Evolutionary conservation across 2,888 invertebrate genomes (phyloP), one percentile per base, ranked within the genome.

Genomic region (Eustalomyia histrio): DNA sequence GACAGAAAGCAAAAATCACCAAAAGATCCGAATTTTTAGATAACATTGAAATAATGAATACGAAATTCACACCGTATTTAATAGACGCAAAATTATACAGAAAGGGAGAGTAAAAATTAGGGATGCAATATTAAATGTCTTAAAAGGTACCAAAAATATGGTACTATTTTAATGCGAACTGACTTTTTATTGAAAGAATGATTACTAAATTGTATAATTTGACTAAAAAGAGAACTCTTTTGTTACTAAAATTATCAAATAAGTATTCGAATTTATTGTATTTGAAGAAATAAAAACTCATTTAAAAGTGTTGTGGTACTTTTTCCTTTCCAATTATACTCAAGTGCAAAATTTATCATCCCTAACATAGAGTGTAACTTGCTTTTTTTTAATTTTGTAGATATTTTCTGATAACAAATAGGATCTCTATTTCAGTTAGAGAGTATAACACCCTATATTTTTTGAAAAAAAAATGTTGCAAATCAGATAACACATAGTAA

Each of bases 1-100:
- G 86, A 83, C 87, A 84, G 78, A 84, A 83, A 84, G 83, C 79
- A 84, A 80, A 83, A 83, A 82, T 47, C 73, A 84, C 52, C 80
- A 61, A 76, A 53, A 71, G 64, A 80, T 80, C 82, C 81, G 79
- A 79, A 69, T 53, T 71, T 52, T 4, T 17, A 18, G 83, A 83
- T 83, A 83, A 76, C 67, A 69, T 29, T 50, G 33, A 72, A 75
- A 71, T 57, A 33, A 64, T 53, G 63, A 29, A 72, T 63, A 64
- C 58, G 63, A 24, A 74, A 61, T 81, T 81, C 81, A 81, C 81
- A 81, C 81, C 71, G 81, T 71, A 67, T 55, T 71, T 72, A 72
- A 65, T 76, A 58, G 53, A 14, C 50, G 61, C 18, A n/a, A 18
- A 18, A 21, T 35, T 0, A 1, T 9, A 63, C 17, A 35, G 68